Evolutionary conservation across 2,113 vertebrate species (phyloP).

Genomic region (Lagopus muta): DNA sequence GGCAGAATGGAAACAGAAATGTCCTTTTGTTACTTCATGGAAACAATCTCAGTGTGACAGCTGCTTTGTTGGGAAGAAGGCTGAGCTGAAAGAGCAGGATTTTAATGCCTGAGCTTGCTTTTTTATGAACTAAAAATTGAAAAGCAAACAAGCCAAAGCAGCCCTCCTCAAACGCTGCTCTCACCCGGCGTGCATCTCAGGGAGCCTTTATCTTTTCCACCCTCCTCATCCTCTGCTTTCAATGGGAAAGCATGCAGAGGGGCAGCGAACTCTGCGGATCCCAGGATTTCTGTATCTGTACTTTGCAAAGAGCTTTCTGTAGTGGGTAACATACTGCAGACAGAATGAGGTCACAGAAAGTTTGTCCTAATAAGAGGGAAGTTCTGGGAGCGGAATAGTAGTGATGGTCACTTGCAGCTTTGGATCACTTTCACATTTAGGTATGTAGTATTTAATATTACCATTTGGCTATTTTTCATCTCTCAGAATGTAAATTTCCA

Average conservation of each 20-base stretch:
- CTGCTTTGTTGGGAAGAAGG: neutral
- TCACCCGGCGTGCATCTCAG: rapidly evolving
- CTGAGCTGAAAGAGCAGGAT: neutral
- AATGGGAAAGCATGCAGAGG: neutral
- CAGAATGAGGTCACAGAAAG: neutral
- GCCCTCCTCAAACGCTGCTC: rapidly evolving
- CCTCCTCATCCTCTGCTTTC: neutral
- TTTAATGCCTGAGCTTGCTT: neutral
- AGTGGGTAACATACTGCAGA: rapidly evolving
- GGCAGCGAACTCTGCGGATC: neutral
- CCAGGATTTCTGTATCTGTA: neutral
- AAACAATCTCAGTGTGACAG: neutral
- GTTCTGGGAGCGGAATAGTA: neutral
- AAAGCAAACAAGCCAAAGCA: neutral
- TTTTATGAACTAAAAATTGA: neutral
- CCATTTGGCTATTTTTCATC: rapidly evolving
- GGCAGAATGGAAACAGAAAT: neutral
- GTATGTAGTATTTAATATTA: neutral
- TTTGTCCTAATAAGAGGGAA: rapidly evolving
- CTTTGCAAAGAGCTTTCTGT: neutral
- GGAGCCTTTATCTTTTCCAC: rapidly evolving
- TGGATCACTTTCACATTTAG: neutral
- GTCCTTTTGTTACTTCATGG: neutral
- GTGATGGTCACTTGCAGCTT: neutral
- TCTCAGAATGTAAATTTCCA: neutral